phyloP scores from a whole-genome alignment of 2,113 vertebrate species.

The Aptenodytes patagonicus region DNA sequence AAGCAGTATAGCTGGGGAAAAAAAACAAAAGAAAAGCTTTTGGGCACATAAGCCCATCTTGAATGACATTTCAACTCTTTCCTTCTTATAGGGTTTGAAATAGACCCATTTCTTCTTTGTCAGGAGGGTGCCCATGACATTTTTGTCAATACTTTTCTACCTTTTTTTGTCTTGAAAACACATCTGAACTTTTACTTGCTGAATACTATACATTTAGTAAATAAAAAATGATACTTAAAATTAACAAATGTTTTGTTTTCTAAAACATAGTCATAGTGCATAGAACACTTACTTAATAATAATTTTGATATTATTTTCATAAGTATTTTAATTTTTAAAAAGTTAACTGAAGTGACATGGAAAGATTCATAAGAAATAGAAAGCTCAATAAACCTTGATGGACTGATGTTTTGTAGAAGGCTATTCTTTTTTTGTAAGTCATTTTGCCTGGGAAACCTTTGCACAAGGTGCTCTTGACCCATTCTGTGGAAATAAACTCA shows the following conservation, averaged over 20 bases:
- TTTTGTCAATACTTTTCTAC: conserved; percentile 1
- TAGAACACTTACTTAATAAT: neutral
- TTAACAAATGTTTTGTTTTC: neutral
- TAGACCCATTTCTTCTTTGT: neutral
- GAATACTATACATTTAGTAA: neutral
- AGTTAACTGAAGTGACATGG: neutral
- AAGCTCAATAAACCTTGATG: neutral
- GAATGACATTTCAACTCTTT: neutral
- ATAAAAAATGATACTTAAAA: neutral
- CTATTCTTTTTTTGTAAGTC: neutral
- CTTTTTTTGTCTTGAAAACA: neutral
- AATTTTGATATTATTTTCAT: neutral
- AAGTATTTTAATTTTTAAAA: neutral
- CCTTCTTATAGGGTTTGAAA: neutral
- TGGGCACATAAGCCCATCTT: neutral
- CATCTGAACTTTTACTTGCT: neutral
- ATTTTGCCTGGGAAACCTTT: neutral
- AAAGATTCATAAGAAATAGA: neutral
- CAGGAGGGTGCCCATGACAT: neutral
- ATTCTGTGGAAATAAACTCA: neutral
- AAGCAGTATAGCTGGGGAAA: neutral
- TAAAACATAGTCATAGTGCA: neutral
- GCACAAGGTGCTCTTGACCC: neutral
- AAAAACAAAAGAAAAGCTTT: neutral
- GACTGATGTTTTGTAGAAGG: neutral